These are phyloP conservation scores for Diphyllodes magnificus DNA, from an alignment of 2,113 vertebrate genomes.

Conservation along the genomic window DNA sequence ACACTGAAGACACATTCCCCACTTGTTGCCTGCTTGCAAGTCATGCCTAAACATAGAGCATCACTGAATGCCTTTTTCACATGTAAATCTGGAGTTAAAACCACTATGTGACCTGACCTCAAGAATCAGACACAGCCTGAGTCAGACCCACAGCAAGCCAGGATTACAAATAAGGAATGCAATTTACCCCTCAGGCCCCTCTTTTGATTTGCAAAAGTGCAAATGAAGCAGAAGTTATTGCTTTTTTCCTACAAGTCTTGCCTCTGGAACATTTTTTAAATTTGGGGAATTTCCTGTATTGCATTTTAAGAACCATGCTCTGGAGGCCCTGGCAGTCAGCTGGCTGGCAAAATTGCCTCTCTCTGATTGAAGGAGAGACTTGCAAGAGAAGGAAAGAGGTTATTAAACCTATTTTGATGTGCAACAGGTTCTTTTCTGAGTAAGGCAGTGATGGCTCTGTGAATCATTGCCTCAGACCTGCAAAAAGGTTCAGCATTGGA, in stretches of 20 bases:
- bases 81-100: not conserved
- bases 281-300: not conserved
- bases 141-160: not conserved
- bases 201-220: conserved; percentile 1
- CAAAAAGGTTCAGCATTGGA: not conserved
- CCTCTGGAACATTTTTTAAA: not conserved
- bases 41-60: not conserved
- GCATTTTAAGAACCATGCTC: not conserved
- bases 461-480: not conserved
- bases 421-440: not conserved
- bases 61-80: not conserved
- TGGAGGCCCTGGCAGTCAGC: not conserved
- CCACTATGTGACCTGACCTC: fast-evolving
- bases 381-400: not conserved
- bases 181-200: not conserved
- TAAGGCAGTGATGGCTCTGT: not conserved
- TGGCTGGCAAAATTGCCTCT: not conserved
- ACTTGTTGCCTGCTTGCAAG: fast-evolving
- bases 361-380: not conserved
- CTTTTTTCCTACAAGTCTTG: not conserved
- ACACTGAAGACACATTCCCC: not conserved
- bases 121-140: not conserved
- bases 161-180: not conserved
- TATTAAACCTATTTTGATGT: not conserved
- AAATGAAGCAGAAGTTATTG: not conserved